Base-by-base conservation (phyloP, 2,888 invertebrate genomes). In the Physocephala rufipes region DNA sequence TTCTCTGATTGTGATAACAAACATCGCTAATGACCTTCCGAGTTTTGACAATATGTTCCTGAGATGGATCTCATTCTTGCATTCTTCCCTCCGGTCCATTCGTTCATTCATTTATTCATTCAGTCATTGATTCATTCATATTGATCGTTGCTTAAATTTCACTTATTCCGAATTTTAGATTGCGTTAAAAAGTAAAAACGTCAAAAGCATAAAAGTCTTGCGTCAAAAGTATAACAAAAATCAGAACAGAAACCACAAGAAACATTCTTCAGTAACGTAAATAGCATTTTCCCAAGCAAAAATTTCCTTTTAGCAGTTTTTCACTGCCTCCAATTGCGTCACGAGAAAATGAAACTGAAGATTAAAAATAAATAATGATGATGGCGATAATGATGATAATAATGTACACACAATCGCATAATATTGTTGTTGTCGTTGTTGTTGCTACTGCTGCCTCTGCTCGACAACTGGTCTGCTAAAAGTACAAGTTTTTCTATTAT, bases 321-420 rank as follows among this genome's bases (percentile, higher is more conserved):
- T 81, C 79, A 79, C 81, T 82, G 82, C 81, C 81, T 80, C 81
- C 80, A 79, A 82, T 81, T 81, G 82, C 81, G 81, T 81, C 81
- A 81, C 77, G 76, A 77, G 61, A 72, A 63, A 59, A 63, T 16
- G 26, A 63, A 26, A 28, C 13, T 9, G 13, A 43, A 53, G 43
- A 62, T 28, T 30, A 53, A 53, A 53, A 21, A 15, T 19, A 53
- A 53, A 53, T 12, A 2, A 53, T 53, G 12, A n/a, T 49, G 53
- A 53, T n/a, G n/a, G n/a, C 53, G 53, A 21, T 53, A n/a, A 3
- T 15, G 55, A 28, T 30, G 61, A 16, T 30, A 62, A 62, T 45
- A 61, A 51, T 45, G 28, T 55, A 19, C n/a, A 24, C 53, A 7
- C 43, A 15, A 30, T 5, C 30, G n/a, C n/a, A n/a, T n/a, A n/a